These are phyloP conservation scores for Acanthosepion esculentum DNA, from an alignment of 2,888 invertebrate species.

Conservation along the genomic window DNA sequence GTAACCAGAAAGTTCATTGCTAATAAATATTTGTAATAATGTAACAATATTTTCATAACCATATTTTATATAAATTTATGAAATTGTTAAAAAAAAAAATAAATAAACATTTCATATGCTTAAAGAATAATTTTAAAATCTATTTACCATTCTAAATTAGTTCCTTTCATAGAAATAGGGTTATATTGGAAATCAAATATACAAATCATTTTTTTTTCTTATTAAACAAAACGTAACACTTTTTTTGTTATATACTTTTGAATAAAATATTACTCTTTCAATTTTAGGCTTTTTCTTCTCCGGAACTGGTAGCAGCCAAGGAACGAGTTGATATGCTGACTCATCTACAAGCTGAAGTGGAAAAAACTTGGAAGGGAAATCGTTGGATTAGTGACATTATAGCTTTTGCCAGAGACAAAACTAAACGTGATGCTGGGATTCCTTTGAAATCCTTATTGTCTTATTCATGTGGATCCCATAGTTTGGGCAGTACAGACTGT, in stretches of 20 bases:
- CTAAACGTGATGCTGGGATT: slow-evolving; percentile 70
- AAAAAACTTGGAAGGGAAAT: slow-evolving; percentile 92
- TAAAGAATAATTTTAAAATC: too few relatives aligned
- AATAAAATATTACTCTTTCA: neutral
- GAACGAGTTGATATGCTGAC: slow-evolving; percentile 87
- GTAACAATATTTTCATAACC: too few relatives aligned
- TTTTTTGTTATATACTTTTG: neutral
- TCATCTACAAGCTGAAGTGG: slow-evolving; percentile 88
- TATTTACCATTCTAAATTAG: too few relatives aligned
- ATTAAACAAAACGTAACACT: neutral
- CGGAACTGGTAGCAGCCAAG: slow-evolving; percentile 89
- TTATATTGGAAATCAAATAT: neutral
- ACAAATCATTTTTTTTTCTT: neutral
- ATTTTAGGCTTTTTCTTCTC: slow-evolving; percentile 87
- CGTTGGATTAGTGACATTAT: slow-evolving; percentile 98
- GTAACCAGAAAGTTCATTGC: too few relatives aligned
- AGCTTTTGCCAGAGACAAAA: slow-evolving; percentile 90
- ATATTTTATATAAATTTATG: too few relatives aligned
- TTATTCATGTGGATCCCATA: slow-evolving; percentile 48
- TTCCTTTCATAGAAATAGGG: too few relatives aligned
- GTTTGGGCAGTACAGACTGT: slow-evolving; percentile 37
- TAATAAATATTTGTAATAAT: neutral
- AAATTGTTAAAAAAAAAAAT: too few relatives aligned
- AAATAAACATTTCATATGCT: too few relatives aligned
- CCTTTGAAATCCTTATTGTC: slow-evolving; percentile 68